These are phyloP conservation scores for Stegastes partitus DNA, from an alignment of 2,113 vertebrate genomes.

Conservation along the genomic window DNA sequence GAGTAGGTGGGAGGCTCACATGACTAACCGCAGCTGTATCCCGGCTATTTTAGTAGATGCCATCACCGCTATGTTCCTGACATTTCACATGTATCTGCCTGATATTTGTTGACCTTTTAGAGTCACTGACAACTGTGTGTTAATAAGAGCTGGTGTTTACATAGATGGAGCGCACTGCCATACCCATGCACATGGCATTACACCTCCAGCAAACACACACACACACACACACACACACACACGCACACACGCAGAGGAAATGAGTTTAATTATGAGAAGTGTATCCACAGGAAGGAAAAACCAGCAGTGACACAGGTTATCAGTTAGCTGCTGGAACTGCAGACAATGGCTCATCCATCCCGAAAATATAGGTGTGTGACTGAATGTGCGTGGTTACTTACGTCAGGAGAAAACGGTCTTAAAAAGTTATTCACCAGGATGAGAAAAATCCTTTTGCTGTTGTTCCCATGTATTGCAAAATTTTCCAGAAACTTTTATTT, in stretches of 20 bases:
- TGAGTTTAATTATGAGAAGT: constrained; percentile 10
- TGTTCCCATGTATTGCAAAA: too few relatives aligned
- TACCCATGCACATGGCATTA: too few relatives aligned
- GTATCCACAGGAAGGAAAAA: constrained; percentile 41
- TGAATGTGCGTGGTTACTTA: too few relatives aligned
- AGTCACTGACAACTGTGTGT: constrained; percentile 33
- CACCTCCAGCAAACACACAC: neutral
- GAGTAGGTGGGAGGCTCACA: constrained; percentile 23
- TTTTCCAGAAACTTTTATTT: too few relatives aligned
- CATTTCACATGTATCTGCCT: constrained; percentile 52
- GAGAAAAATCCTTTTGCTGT: too few relatives aligned
- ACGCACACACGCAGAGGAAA: constrained; percentile 26
- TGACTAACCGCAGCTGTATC: constrained; percentile 49
- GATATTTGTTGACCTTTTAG: constrained; percentile 58
- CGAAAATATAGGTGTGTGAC: too few relatives aligned
- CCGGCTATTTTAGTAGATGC: constrained; percentile 53
- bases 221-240: neutral
- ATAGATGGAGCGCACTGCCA: constrained; percentile 6
- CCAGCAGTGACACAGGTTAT: constrained; percentile 28
- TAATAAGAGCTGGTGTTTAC: constrained; percentile 40
- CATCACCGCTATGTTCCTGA: constrained; percentile 42
- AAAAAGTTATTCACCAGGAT: too few relatives aligned
- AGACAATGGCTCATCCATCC: constrained; percentile 48
- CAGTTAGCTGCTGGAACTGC: constrained; percentile 11
- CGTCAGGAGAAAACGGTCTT: too few relatives aligned